Evolutionary conservation across 1,140 invertebrate genomes (phyloP), one percentile per base, ranked within the genome.

Genomic region (Hylaeus anthracinus): DNA sequence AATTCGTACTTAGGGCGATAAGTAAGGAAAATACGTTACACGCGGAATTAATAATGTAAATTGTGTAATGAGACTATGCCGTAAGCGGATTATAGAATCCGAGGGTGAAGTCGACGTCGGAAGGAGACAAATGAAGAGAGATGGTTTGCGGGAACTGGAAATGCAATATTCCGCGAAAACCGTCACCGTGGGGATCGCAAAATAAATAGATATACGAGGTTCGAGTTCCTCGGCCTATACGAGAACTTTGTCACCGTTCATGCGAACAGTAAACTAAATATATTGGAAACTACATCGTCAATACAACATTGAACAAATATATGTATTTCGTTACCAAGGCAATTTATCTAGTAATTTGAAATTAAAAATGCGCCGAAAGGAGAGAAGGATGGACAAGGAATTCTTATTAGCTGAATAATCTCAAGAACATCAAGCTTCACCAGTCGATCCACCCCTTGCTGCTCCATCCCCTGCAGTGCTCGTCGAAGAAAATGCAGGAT

Each of bases 91-190:
- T 88, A 88, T 88, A 85, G 86, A 83, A 80, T 85, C 81, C 84
- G 61, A 75, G 79, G 83, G 79, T 66, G 78, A 80, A 87, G 80
- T 70, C 86, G 43, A 85, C 74, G 86, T 88, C 83, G 86, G 86
- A 87, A 88, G 87, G 78, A 89, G 88, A 89, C 87, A 87, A 89
- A 89, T 88, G 88, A 88, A 87, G 85, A 88, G 87, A 87, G 87
- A 88, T 88, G 85, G 86, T 79, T 85, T 83, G 87, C 77, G 84
- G 85, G 73, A 82, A 86, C 87, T 88, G 76, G 79, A 88, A 87
- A 88, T 86, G 87, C 88, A 88, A 89, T 89, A 88, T 89, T 87
- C 87, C 81, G 73, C 56, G 80, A 81, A 75, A 81, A 69, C 76
- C 79, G 85, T 87, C 85, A 82, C 85, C 55, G 53, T 56, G 41